Percentiles rank a stretch among this genome's conserved stretches.
Evolutionary conservation across 1,140 invertebrate species (phyloP).

Genomic region (Cyrtorhinus lividipennis): DNA sequence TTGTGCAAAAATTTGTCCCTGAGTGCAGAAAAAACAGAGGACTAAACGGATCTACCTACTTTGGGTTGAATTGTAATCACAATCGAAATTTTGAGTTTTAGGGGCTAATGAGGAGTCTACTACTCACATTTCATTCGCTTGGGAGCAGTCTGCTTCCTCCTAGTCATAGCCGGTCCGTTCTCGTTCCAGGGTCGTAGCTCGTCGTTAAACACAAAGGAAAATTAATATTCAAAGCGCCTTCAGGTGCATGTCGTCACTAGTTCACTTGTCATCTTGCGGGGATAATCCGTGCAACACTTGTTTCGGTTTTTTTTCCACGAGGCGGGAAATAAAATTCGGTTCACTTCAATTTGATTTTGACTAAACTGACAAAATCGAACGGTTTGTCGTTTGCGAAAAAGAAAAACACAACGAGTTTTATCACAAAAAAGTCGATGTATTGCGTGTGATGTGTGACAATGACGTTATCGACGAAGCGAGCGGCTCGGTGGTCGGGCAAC

Average conservation of each 20-base stretch:
- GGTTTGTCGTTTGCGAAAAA: too few species aligned
- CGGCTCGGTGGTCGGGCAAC: conserved; percentile 12
- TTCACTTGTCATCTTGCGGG: neutral
- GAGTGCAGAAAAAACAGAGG: too few species aligned
- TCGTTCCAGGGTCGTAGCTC: neutral
- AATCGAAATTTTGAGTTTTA: too few species aligned
- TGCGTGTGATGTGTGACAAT: neutral
- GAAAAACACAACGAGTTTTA: neutral
- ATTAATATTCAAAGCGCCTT: neutral
- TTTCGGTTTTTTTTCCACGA: too few species aligned
- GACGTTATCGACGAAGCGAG: neutral
- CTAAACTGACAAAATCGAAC: too few species aligned
- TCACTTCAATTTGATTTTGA: too few species aligned
- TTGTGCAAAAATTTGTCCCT: too few species aligned
- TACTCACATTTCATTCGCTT: conserved; percentile 28
- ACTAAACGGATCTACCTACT: too few species aligned
- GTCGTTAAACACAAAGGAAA: conserved; percentile 3
- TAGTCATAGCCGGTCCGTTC: conserved; percentile 19
- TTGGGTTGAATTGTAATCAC: too few species aligned
- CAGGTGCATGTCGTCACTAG: neutral
- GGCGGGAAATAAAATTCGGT: too few species aligned
- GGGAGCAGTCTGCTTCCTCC: conserved; percentile 26
- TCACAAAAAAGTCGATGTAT: neutral
- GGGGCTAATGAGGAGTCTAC: too few species aligned
- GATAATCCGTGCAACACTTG: too few species aligned